Evolutionary conservation across 2,888 invertebrate genomes (phyloP).

Genomic region (Agrochola macilenta): DNA sequence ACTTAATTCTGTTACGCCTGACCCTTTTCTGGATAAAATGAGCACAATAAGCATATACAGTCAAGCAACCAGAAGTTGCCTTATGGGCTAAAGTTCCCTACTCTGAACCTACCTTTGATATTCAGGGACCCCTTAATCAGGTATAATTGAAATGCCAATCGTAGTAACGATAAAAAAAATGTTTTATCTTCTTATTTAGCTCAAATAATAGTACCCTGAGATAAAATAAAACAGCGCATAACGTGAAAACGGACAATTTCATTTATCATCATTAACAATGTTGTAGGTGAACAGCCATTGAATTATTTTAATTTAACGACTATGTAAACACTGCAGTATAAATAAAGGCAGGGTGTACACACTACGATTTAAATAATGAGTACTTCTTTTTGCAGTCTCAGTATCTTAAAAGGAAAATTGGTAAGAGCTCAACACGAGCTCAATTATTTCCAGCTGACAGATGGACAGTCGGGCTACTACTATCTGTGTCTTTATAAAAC

Average conservation of each 20-base stretch:
- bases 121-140: too few relatives aligned
- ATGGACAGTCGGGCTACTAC: constrained; percentile 38
- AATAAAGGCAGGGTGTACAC: not conserved
- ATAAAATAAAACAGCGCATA: constrained; percentile 19
- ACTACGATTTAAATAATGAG: constrained; percentile 24
- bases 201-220: not conserved
- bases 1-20: constrained; percentile 25
- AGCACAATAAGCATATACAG: constrained; percentile 1
- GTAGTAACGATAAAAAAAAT: not conserved
- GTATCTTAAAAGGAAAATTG: constrained; percentile 25
- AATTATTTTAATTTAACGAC: constrained; percentile 29
- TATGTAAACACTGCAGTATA: constrained; percentile 11
- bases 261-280: constrained; percentile 24
- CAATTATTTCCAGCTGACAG: constrained; percentile 55
- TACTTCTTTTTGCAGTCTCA: constrained; percentile 19
- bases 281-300: constrained; percentile 13
- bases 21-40: constrained; percentile 12
- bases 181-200: not conserved
- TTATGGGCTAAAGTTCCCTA: too few relatives aligned
- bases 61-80: not conserved
- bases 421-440: constrained; percentile 18
- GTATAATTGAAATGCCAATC: not conserved
- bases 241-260: constrained; percentile 29
- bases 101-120: too few relatives aligned
- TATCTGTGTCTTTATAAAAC: constrained; percentile 62